phyloP scores from a whole-genome alignment of 92 coral and sea anemone species.

The Phenganax marumi region DNA sequence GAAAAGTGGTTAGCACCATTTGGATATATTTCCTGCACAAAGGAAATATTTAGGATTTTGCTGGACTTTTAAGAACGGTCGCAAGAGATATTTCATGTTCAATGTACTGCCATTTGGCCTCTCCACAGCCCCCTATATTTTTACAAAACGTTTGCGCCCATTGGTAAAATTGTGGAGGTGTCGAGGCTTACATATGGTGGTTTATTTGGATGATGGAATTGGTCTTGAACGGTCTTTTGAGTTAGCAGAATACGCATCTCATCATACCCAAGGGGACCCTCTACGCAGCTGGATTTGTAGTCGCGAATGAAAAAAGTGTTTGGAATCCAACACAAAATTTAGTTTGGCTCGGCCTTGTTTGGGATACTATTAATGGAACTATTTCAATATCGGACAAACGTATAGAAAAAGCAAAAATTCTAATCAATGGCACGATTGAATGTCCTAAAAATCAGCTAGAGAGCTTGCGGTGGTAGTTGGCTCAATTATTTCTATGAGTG shows the following conservation, averaged over 20 bases:
- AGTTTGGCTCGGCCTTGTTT: slow-evolving; percentile 48
- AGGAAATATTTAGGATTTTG: too few relatives aligned
- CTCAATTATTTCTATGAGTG: slow-evolving; percentile 51
- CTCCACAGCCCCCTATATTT: neutral
- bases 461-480: slow-evolving; percentile 50
- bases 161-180: slow-evolving; percentile 45
- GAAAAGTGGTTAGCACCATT: too few relatives aligned
- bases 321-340: slow-evolving; percentile 37
- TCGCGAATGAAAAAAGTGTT: slow-evolving; percentile 38
- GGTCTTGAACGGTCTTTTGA: slow-evolving; percentile 33
- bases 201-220: slow-evolving; percentile 53
- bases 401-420: neutral
- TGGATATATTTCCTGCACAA: too few relatives aligned
- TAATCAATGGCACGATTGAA: neutral
- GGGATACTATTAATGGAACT: slow-evolving; percentile 2
- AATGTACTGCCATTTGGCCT: too few relatives aligned
- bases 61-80: too few relatives aligned
- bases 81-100: too few relatives aligned
- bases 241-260: slow-evolving; percentile 14
- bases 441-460: slow-evolving; percentile 20
- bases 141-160: slow-evolving; percentile 28
- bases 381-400: neutral
- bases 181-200: slow-evolving; percentile 46
- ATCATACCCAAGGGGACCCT: slow-evolving; percentile 23
- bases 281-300: slow-evolving; percentile 43